Evolutionary conservation across 2,797 vertebrate genomes (phyloP).

Genomic region (Sphenodon punctatus): DNA sequence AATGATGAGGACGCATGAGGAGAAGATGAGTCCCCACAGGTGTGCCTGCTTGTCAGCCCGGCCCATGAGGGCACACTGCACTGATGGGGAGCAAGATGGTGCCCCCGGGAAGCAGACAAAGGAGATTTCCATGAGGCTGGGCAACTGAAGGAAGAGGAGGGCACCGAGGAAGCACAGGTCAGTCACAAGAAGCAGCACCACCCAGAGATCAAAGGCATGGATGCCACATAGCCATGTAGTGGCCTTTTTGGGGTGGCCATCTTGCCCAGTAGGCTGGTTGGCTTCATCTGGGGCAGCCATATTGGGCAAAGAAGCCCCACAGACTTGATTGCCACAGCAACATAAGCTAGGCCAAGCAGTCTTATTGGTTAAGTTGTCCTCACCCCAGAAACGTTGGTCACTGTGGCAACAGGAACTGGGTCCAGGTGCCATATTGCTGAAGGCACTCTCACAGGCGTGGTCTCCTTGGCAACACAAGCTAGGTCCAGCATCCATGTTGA

Average conservation of each 20-base stretch:
- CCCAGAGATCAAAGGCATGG: conserved; percentile 1
- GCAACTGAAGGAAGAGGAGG: background rate
- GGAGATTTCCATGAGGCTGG: background rate
- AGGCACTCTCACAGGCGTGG: background rate
- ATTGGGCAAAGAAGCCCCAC: too few species aligned
- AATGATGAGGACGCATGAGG: background rate
- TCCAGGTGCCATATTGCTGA: too few species aligned
- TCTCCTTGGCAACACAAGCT: background rate
- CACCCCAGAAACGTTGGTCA: too few species aligned
- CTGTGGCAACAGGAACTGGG: background rate
- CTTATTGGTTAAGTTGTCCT: too few species aligned
- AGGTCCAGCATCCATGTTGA: background rate
- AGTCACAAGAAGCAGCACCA: background rate
- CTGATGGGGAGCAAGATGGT: background rate
- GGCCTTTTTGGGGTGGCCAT: background rate
- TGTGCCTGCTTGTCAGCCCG: background rate
- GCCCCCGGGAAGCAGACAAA: background rate
- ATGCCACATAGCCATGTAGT: background rate
- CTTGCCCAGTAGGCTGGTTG: background rate
- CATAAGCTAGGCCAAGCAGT: too few species aligned
- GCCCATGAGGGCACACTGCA: background rate
- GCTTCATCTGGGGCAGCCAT: background rate
- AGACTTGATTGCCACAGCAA: too few species aligned
- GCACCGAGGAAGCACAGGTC: background rate
- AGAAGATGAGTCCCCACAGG: background rate